A percentile compares a stretch with the other conserved stretches of the same genome.
Evolutionary conservation across 1,140 invertebrate genomes (phyloP).

Genomic region (Caerostris darwini): DNA sequence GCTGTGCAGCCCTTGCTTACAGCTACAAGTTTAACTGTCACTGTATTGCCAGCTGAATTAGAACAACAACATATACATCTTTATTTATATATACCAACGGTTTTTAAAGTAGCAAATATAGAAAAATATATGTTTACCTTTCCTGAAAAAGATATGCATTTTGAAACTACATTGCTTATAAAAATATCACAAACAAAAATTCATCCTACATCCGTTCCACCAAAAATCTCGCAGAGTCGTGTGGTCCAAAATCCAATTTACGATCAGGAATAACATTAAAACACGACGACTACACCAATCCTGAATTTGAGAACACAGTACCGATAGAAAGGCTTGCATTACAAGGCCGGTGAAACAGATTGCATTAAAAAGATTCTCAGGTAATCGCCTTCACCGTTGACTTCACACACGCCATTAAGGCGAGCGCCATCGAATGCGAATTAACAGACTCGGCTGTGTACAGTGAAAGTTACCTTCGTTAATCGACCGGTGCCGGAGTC

Average conservation of each 20-base stretch:
- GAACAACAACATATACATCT: no score
- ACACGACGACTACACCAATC: not conserved
- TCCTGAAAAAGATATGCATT: no score
- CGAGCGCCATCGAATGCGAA: conserved; percentile 46
- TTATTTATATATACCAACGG: no score
- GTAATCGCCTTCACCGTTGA: conserved; percentile 44
- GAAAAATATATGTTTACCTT: no score
- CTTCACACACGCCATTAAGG: conserved; percentile 15
- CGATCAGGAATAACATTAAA: not conserved
- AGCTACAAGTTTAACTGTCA: no score
- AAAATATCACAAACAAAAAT: no score
- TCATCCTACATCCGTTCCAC: no score
- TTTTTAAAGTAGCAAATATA: no score
- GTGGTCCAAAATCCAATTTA: not conserved
- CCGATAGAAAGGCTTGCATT: conserved; percentile 4
- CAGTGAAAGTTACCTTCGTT: conserved; percentile 16
- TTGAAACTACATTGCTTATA: no score
- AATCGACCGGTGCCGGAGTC: conserved; percentile 31
- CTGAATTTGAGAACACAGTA: not conserved
- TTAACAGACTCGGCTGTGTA: not conserved
- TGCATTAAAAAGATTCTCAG: conserved; percentile 27
- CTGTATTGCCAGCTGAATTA: no score
- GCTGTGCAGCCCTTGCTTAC: no score
- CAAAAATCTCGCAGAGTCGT: no score
- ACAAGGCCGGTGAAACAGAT: conserved; percentile 33